Conservation (phyloP, 2,113 vertebrate species). For the Anguilla rostrata region DNA sequence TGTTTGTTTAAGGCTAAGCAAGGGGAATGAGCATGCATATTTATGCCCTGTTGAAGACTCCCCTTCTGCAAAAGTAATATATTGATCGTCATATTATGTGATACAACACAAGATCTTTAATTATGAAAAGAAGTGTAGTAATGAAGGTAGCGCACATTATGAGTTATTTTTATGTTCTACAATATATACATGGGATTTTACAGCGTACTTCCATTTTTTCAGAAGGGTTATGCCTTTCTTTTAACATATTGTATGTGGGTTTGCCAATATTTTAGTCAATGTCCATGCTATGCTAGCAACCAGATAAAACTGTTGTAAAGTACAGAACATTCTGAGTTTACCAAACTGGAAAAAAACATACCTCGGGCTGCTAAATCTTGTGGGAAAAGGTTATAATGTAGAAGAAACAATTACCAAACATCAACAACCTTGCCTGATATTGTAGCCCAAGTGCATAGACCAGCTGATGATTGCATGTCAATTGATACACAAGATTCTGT, state of each 20-base stretch:
- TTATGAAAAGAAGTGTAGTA: neutral
- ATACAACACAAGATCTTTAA: neutral
- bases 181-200: neutral
- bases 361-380: neutral
- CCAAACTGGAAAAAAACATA: neutral
- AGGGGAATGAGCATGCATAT: neutral
- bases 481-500: neutral
- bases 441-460: neutral
- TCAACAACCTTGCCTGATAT: neutral
- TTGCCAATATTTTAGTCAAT: neutral
- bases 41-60: neutral
- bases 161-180: neutral
- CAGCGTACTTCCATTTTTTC: neutral
- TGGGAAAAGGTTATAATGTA: neutral
- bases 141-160: neutral
- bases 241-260: neutral
- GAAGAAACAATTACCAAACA: neutral
- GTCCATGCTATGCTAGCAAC: neutral
- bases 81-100: neutral
- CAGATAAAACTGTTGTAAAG: neutral
- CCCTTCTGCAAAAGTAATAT: neutral
- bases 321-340: neutral
- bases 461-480: neutral
- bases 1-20: conserved; percentile 29
- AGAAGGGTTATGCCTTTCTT: neutral